Percentiles rank a stretch among this genome's conserved stretches.
Evolutionary conservation across 1,140 invertebrate genomes (phyloP).

Genomic region (Acromyrmex heyeri): DNA sequence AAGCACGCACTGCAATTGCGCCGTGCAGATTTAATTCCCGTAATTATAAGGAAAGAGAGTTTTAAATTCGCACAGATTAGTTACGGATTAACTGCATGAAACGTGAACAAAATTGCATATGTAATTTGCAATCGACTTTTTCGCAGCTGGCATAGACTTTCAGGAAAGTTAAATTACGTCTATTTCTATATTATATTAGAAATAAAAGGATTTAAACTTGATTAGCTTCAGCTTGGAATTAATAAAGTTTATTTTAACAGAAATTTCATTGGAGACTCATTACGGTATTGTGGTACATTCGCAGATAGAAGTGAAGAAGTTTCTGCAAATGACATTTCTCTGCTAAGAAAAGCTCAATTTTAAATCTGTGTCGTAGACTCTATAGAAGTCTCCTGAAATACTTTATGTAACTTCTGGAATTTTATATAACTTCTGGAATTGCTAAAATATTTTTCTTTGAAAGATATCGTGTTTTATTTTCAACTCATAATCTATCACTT

Average conservation of each 20-base stretch:
- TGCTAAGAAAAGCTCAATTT: neutral
- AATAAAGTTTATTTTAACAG: constrained; percentile 1
- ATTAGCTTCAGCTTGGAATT: neutral
- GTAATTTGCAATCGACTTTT: constrained; percentile 8
- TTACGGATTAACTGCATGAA: neutral
- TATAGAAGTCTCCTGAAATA: neutral
- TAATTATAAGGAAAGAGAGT: neutral
- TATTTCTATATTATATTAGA: neutral
- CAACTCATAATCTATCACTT: neutral
- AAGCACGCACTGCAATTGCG: constrained; percentile 7
- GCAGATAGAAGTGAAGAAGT: neutral
- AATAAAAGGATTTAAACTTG: neutral
- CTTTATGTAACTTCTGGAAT: neutral
- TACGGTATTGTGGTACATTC: neutral
- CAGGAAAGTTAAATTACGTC: constrained; percentile 5
- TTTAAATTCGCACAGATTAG: constrained; percentile 15
- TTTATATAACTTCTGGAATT: neutral
- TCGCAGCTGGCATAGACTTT: neutral
- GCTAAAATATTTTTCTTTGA: too few relatives aligned
- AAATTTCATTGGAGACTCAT: constrained; percentile 8
- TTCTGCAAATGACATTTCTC: neutral
- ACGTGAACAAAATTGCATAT: neutral
- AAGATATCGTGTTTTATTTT: neutral
- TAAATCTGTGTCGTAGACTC: neutral
- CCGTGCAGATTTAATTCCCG: neutral